phyloP scores from a whole-genome alignment of 2,888 invertebrate species.

The Petrolisthes cinctipes region DNA sequence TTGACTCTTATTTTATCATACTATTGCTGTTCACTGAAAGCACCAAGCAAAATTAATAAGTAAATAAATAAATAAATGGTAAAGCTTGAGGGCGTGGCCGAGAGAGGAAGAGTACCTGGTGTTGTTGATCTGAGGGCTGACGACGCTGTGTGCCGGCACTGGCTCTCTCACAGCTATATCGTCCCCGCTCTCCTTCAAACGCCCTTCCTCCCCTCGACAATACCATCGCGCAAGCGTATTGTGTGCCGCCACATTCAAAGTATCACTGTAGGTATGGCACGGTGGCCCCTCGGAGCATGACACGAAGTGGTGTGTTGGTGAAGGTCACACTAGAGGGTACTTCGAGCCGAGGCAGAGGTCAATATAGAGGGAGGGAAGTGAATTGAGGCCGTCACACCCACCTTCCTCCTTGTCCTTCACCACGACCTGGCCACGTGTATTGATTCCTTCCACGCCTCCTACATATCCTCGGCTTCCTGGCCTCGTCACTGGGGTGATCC shows the following conservation, averaged over 20 bases:
- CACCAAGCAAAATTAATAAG: no score
- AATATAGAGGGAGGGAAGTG: not conserved
- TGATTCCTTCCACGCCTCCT: constrained; percentile 5
- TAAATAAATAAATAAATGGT: no score
- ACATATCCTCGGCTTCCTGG: not conserved
- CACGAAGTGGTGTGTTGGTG: not conserved
- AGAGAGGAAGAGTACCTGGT: constrained; percentile 31
- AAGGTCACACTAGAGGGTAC: not conserved
- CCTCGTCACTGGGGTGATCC: not conserved
- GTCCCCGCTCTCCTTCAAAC: constrained; percentile 50
- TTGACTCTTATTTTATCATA: no score
- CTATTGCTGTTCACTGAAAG: no score
- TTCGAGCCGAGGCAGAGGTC: not conserved
- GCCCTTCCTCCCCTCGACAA: constrained; percentile 47
- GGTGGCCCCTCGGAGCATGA: not conserved
- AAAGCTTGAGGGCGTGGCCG: not conserved
- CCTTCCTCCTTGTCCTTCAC: not conserved
- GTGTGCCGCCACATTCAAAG: constrained; percentile 5
- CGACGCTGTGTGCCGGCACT: constrained; percentile 34
- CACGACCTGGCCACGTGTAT: not conserved
- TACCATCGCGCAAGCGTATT: constrained; percentile 23
- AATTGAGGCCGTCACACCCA: not conserved
- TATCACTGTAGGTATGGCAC: not conserved
- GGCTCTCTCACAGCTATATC: constrained; percentile 32
- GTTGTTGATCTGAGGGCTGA: constrained; percentile 36